Percentiles rank a stretch among this genome's conserved stretches.
phyloP scores from a whole-genome alignment of 2,113 vertebrate genomes.

The Mirza zaza region DNA sequence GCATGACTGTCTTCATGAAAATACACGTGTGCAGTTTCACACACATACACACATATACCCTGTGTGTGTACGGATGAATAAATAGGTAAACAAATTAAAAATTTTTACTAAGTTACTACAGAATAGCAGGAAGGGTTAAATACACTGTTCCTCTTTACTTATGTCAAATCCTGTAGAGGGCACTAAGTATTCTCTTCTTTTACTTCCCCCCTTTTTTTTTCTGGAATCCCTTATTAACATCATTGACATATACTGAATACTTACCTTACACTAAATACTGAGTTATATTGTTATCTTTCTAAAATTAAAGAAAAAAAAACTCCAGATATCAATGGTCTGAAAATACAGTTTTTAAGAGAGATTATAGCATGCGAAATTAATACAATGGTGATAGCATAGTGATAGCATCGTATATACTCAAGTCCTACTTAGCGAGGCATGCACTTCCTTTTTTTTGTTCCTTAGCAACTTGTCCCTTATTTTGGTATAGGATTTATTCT shows the following conservation, averaged over 20 bases:
- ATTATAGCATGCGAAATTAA: background rate
- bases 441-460: background rate
- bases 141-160: background rate
- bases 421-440: background rate
- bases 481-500: background rate
- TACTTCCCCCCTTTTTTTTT: background rate
- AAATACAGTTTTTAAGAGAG: background rate
- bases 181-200: background rate
- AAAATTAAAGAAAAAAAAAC: background rate
- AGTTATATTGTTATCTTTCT: background rate
- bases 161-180: background rate
- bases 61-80: background rate
- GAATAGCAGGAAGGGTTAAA: background rate
- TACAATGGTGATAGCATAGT: background rate
- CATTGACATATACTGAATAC: background rate
- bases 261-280: background rate
- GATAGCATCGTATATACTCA: background rate
- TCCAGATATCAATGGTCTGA: background rate
- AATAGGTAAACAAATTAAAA: background rate
- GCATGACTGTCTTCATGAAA: background rate
- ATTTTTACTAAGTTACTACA: background rate
- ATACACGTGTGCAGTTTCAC: background rate
- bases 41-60: background rate
- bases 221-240: background rate
- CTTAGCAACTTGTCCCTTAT: background rate